Conservation (phyloP, 2,888 invertebrate genomes). For the Nomada fucata region DNA sequence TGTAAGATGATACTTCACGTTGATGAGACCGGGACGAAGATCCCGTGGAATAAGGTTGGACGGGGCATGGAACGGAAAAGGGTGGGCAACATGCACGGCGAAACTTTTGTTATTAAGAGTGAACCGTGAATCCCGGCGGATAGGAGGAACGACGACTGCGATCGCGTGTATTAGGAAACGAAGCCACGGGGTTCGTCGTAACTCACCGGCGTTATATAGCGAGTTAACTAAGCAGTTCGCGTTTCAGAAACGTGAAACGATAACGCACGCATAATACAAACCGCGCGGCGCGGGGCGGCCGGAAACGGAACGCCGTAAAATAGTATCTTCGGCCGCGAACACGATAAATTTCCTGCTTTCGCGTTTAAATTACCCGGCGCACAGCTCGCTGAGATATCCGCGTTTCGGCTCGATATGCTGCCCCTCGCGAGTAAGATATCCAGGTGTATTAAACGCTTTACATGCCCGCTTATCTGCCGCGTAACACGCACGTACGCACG, state of each 20-base stretch:
- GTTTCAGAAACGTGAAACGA: constrained; percentile 69
- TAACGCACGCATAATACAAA: constrained; percentile 63
- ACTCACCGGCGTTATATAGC: constrained; percentile 48
- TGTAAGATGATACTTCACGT: constrained; percentile 76
- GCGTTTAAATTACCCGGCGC: constrained; percentile 53
- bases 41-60: constrained; percentile 39
- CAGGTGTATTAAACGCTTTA: constrained; percentile 33
- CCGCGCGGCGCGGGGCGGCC: constrained; percentile 14
- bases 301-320: constrained; percentile 54
- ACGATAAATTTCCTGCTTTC: constrained; percentile 58
- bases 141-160: constrained; percentile 52
- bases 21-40: constrained; percentile 66
- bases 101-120: constrained; percentile 75
- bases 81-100: constrained; percentile 47
- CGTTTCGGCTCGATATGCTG: constrained; percentile 35
- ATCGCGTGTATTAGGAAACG: constrained; percentile 71
- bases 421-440: constrained; percentile 33
- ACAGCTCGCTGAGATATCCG: constrained; percentile 46
- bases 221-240: constrained; percentile 65
- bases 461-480: constrained; percentile 12
- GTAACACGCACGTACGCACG: background rate
- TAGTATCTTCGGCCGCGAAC: constrained; percentile 58
- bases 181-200: constrained; percentile 61
- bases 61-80: background rate
- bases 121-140: constrained; percentile 57